Percentiles rank a stretch among this genome's conserved stretches.
phyloP scores from a whole-genome alignment of 2,888 invertebrate species.

The Phymatocera aterrima region DNA sequence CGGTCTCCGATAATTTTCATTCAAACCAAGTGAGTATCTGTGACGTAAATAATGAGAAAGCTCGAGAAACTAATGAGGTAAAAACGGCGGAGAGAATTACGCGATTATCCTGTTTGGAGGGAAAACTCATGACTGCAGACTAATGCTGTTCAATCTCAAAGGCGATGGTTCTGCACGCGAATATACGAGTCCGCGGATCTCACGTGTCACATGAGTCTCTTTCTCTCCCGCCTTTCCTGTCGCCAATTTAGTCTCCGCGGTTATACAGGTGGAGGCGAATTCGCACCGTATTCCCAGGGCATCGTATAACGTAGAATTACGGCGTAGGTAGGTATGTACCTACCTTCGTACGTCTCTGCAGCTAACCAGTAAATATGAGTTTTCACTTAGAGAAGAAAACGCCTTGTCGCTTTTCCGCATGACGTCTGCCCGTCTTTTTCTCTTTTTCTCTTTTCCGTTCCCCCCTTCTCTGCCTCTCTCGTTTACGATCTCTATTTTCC shows the following conservation, averaged over 20 bases:
- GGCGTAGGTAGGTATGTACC: slow-evolving; percentile 62
- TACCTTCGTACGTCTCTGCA: slow-evolving; percentile 63
- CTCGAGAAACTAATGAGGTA: too few relatives aligned
- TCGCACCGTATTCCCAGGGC: slow-evolving; percentile 57
- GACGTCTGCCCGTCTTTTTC: slow-evolving; percentile 43
- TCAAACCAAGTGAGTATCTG: not conserved
- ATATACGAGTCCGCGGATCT: not conserved
- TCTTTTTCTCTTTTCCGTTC: slow-evolving; percentile 40
- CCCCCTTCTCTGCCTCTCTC: not conserved
- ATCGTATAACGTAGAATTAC: slow-evolving; percentile 65
- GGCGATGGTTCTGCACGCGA: not conserved
- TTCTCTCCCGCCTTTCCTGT: not conserved
- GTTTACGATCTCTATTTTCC: not conserved
- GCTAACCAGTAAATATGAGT: slow-evolving; percentile 69
- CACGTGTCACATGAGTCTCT: not conserved
- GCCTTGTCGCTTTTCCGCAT: slow-evolving; percentile 25
- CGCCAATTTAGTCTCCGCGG: not conserved
- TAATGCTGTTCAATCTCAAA: too few relatives aligned
- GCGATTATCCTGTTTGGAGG: too few relatives aligned
- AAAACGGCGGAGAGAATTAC: too few relatives aligned
- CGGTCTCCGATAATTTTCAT: not conserved
- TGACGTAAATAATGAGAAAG: too few relatives aligned
- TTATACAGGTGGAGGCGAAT: not conserved
- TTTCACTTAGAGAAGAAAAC: slow-evolving; percentile 61
- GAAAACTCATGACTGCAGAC: too few relatives aligned